Evolutionary conservation across 2,113 vertebrate species (phyloP).

Genomic region (Tenrec ecaudatus): DNA sequence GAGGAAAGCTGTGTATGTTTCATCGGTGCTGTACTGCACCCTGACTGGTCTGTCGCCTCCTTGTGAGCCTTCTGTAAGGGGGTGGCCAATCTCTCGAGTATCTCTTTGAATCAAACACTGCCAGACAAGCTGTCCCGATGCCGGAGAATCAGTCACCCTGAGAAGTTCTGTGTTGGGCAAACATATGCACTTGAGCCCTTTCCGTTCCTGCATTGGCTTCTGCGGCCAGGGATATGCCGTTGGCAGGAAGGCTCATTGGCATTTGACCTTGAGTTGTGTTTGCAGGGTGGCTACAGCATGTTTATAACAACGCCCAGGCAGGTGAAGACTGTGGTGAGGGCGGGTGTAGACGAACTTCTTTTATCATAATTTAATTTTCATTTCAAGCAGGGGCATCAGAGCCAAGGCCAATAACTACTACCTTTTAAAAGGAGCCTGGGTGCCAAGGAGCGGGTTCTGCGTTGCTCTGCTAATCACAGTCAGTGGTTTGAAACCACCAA

Average conservation of each 20-base stretch:
- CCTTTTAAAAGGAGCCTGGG: neutral
- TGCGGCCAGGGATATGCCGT: conserved; percentile 9
- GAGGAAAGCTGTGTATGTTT: too few species aligned
- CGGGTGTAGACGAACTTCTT: neutral
- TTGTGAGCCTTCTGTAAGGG: too few species aligned
- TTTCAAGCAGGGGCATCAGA: neutral
- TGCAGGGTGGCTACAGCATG: neutral
- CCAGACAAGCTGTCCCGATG: neutral
- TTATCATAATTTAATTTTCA: neutral
- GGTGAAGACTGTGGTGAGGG: neutral
- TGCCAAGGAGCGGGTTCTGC: too few species aligned
- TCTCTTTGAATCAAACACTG: neutral
- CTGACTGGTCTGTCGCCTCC: too few species aligned
- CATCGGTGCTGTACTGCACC: too few species aligned
- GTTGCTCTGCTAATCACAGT: too few species aligned
- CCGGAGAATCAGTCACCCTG: neutral
- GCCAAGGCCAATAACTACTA: neutral
- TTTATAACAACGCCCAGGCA: conserved; percentile 1
- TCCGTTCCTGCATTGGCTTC: neutral
- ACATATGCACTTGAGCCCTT: neutral
- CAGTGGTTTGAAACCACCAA: too few species aligned
- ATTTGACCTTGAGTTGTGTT: conserved; percentile 45
- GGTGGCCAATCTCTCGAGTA: too few species aligned
- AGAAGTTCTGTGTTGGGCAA: neutral
- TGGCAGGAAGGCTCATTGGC: neutral